Base-by-base conservation (phyloP, 2,113 vertebrate species). In the Platanista minor region DNA sequence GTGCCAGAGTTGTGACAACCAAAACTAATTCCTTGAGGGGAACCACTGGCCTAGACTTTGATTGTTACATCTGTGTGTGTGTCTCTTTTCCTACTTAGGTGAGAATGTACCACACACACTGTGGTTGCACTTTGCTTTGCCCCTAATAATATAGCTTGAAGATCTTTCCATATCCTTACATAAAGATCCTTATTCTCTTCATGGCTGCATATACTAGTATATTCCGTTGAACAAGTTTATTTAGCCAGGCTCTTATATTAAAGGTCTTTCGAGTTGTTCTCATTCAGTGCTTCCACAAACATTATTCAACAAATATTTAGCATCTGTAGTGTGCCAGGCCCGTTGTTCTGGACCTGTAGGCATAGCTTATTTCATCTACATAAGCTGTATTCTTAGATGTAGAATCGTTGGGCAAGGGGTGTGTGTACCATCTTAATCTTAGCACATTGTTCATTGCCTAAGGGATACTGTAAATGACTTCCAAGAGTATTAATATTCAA, bases 341-440 rank as follows among this genome's bases (percentile, higher is more conserved):
- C 25, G 1, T 62, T 57, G 64, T 69, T 59, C 15, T 81, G 57
- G 77, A 80, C 6, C 27, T n/a, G 15, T 59, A 87, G 33, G 33
- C 1, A 0, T 49, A n/a, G 52, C 39, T 25, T 27, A 66, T 46
- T 41, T 0, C n/a, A 6, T 14, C 61, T 43, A 0, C 7, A 2
- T 18, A 25, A 36, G 33, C 49, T 33, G 2, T 12, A 3, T 71
- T 33, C 39, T 82, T 46, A 5, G 20, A 23, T 20, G 10, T 21
- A 41, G 29, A 61, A 49, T 27, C 49, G 25, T 77, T 69, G 23
- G 62, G 8, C 77, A 11, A 23, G 43, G 13, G 15, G 1, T 83
- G 2, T 80, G 33, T 20, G 14, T 21, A 31, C 95, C 46, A 2
- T 41, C 27, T 36, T 66, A 59, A 43, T 57, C 57, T 64, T n/a